Base-by-base conservation (phyloP, 2,797 vertebrate genomes). In the Cheirogaleus major region DNA sequence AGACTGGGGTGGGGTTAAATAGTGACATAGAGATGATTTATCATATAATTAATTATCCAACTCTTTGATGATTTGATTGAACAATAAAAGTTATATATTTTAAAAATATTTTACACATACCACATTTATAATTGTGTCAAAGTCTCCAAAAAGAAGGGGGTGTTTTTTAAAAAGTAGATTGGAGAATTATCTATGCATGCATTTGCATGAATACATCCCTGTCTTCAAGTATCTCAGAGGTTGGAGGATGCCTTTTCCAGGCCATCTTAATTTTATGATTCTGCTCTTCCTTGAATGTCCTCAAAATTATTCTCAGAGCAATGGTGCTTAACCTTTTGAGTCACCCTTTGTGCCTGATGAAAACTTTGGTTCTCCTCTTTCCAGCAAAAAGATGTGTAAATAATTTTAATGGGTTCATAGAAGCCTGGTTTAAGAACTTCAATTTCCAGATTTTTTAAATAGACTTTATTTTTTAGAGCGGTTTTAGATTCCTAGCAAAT, bases 21-120 rank as follows among this genome's bases (percentile, higher is more conserved):
- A 59, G 41, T 69, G 27, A 57, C 45, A 23, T 6, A 80, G 30
- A 67, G 43, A 20, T 88, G 41, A 80, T n/a, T 88, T 92, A 93
- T 82, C 30, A 45, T 67, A 8, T 73, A 41, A 84, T 85, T 87
- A 48, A 57, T 97, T 93, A 91, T 94, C 30, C 17, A 93, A 20
- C 7, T 75, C 25, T 92, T 67, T 73, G 48, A 85, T 80, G 8
- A 75, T 73, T 95, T 48, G 41, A 70, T 27, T 94, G 25, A 67
- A 61, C 8, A 72, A 38, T 23, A 50, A 35, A n/a, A 87, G 57
- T 94, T 87, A 80, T 41, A 63, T 67, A 32, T 91, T 75, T 10
- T 1, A 41, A 59, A 89, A 79, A 65, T 48, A 6, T 69, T 48
- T 61, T 79, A 22, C 35, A 93, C 2, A 57, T 91, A 52, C 7